Evolutionary conservation across 2,113 vertebrate species (phyloP).

Genomic region (Dolichallabes microphthalmus): DNA sequence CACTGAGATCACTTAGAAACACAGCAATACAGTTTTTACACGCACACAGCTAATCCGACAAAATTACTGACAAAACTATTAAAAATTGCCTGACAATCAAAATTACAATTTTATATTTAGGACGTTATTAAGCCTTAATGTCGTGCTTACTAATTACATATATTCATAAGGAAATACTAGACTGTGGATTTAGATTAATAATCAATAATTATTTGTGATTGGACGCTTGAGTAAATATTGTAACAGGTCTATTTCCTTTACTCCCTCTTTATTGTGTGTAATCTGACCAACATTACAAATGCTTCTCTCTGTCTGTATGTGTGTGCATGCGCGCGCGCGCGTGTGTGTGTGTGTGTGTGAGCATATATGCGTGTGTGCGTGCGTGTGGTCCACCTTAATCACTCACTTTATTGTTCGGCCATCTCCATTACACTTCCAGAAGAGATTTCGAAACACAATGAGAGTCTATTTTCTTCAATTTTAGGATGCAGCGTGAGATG

Average conservation of each 20-base stretch:
- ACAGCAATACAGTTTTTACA: too few relatives aligned
- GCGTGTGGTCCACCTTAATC: background rate
- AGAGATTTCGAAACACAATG: background rate
- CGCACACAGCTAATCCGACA: too few relatives aligned
- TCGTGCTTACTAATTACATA: background rate
- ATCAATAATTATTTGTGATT: background rate
- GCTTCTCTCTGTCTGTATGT: background rate
- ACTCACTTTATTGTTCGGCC: conserved; percentile 16
- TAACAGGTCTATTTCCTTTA: background rate
- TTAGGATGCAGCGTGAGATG: conserved; percentile 10
- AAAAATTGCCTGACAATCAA: background rate
- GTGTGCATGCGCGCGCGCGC: background rate
- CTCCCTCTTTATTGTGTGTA: background rate
- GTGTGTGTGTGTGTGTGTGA: background rate
- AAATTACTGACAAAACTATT: too few relatives aligned
- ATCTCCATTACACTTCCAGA: conserved; percentile 3
- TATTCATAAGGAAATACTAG: background rate
- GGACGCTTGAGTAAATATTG: background rate
- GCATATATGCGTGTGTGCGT: background rate
- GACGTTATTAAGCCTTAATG: background rate
- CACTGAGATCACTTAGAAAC: too few relatives aligned
- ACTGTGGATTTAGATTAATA: background rate
- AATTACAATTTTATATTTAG: background rate
- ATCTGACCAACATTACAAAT: background rate
- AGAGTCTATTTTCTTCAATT: conserved; percentile 10